Evolutionary conservation across 2,888 invertebrate species (phyloP).

Genomic region (Limnephilus marmoratus): DNA sequence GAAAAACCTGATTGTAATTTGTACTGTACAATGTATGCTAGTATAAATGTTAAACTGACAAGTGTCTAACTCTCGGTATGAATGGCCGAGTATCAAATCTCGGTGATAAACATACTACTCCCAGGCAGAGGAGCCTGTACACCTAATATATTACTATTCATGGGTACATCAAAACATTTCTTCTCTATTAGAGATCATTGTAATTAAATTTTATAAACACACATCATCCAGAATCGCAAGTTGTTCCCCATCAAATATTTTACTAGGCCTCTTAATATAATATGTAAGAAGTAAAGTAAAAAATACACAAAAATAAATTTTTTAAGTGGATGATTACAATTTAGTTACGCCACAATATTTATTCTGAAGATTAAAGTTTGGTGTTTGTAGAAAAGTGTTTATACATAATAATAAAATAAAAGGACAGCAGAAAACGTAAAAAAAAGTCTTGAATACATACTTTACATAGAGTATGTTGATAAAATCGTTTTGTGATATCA

Average conservation of each 20-base stretch:
- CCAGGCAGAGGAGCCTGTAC: background rate
- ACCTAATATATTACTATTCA: background rate
- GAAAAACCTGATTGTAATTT: background rate
- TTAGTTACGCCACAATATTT: background rate
- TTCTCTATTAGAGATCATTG: background rate
- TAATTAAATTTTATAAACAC: background rate
- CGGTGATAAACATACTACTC: background rate
- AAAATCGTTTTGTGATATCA: background rate
- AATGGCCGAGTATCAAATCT: background rate
- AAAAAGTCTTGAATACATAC: too few species aligned
- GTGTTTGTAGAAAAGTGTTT: background rate
- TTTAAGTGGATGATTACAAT: background rate
- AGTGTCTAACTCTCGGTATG: background rate
- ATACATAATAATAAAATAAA: too few species aligned
- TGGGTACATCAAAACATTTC: background rate
- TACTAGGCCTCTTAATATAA: background rate
- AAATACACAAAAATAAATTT: background rate
- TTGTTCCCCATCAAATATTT: background rate
- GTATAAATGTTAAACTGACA: background rate
- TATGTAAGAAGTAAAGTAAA: background rate
- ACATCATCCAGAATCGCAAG: background rate
- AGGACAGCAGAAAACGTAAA: too few species aligned
- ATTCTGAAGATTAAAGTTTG: background rate
- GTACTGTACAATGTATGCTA: background rate
- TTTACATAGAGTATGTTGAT: background rate